These are phyloP conservation scores for Melipona quadrifasciata DNA, from an alignment of 1,140 invertebrate species.

Conservation along the genomic window DNA sequence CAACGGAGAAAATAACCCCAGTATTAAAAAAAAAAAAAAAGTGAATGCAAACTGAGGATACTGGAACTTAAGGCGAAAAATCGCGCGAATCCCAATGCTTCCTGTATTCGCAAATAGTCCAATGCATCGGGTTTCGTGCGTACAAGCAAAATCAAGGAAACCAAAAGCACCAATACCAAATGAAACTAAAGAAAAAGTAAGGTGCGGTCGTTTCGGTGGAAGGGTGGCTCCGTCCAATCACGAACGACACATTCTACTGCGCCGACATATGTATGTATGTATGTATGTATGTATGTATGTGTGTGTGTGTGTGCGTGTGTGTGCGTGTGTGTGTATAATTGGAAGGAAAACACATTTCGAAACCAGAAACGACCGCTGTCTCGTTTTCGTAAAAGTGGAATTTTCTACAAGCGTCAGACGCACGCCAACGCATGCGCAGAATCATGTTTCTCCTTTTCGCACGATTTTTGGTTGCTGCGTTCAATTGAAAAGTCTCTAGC, in stretches of 20 bases:
- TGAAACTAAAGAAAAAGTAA: constrained; percentile 10
- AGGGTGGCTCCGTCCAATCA: background rate
- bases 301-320: too few species aligned
- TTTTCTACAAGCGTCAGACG: too few species aligned
- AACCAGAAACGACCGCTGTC: too few species aligned
- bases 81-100: background rate
- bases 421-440: too few species aligned
- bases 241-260: background rate
- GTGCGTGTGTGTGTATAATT: too few species aligned
- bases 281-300: too few species aligned
- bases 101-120: background rate
- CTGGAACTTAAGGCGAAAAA: background rate
- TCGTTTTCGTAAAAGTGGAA: too few species aligned
- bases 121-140: constrained; percentile 11
- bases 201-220: background rate
- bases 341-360: too few species aligned
- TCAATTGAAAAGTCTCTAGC: too few species aligned
- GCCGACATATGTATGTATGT: too few species aligned
- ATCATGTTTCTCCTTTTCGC: too few species aligned
- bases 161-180: constrained; percentile 48
- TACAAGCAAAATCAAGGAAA: constrained; percentile 44
- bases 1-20: background rate
- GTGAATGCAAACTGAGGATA: background rate
- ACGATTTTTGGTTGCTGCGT: too few species aligned
- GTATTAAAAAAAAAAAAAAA: background rate